Evolutionary conservation across 2,888 invertebrate species (phyloP).

Genomic region (Pachymerium ferrugineum): DNA sequence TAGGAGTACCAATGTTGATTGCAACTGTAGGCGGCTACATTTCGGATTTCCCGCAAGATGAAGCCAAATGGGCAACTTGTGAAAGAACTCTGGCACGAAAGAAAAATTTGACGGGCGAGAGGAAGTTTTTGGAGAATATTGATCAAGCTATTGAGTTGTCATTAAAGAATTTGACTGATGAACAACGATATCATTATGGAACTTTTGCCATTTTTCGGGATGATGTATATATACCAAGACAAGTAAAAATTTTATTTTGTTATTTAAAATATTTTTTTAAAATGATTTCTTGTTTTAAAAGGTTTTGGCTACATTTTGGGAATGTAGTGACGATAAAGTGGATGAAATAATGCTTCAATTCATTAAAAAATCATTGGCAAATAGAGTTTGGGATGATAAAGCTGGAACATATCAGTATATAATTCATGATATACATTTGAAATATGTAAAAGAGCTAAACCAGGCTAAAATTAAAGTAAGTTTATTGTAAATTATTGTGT

Average conservation of each 20-base stretch:
- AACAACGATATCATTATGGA: not conserved
- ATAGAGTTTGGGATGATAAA: not conserved
- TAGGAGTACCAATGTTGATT: not conserved
- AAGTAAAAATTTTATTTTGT: not conserved
- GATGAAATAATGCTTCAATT: not conserved
- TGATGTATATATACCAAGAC: not conserved
- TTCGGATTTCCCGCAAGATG: not conserved
- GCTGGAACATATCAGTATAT: not conserved
- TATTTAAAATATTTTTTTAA: not conserved
- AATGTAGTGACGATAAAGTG: not conserved
- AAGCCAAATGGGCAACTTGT: not conserved
- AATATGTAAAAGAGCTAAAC: not conserved
- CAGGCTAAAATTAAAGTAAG: not conserved
- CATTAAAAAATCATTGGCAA: not conserved
- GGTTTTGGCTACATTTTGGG: not conserved
- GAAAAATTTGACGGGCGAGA: not conserved
- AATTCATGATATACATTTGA: not conserved
- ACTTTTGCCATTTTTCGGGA: not conserved
- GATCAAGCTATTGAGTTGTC: not conserved
- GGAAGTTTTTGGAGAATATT: not conserved
- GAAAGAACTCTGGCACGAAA: not conserved
- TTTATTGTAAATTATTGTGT: not conserved
- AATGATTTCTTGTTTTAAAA: not conserved
- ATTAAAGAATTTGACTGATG: not conserved
- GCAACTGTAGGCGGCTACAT: not conserved